These are phyloP conservation scores for Drosophila neonasuta DNA, from an alignment of 2,888 invertebrate species.

Conservation along the genomic window DNA sequence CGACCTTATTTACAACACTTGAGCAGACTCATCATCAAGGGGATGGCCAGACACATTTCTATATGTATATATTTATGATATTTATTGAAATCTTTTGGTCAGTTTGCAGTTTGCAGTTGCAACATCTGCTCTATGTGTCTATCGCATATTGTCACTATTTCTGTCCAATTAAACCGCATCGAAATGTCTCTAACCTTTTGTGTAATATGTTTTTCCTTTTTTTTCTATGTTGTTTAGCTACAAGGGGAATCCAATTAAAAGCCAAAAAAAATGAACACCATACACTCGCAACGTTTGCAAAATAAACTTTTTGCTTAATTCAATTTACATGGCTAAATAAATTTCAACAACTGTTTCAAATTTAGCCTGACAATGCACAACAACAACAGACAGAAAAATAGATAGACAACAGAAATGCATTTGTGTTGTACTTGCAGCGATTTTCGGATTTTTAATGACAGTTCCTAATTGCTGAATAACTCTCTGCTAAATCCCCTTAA, in stretches of 20 bases:
- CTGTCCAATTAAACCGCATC: slow-evolving; percentile 69
- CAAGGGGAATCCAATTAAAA: slow-evolving; percentile 50
- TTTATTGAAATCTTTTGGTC: slow-evolving; percentile 69
- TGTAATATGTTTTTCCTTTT: slow-evolving; percentile 12
- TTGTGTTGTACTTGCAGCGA: slow-evolving; percentile 10
- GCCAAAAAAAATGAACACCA: slow-evolving; percentile 2
- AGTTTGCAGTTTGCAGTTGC: slow-evolving; percentile 35
- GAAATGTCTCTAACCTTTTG: slow-evolving; percentile 50
- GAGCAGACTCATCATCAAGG: slow-evolving; percentile 7
- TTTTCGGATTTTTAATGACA: slow-evolving; percentile 24
- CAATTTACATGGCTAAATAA: slow-evolving; percentile 34
- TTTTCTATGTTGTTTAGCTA: slow-evolving; percentile 7
- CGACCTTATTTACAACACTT: slow-evolving; percentile 47
- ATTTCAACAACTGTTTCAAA: slow-evolving; percentile 38
- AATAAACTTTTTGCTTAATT: slow-evolving; percentile 38
- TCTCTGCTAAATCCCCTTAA: neutral
- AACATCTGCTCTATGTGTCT: slow-evolving; percentile 12
- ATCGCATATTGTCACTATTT: slow-evolving; percentile 46
- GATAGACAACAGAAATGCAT: slow-evolving; percentile 23
- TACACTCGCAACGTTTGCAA: slow-evolving; percentile 9
- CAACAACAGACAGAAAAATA: slow-evolving; percentile 9
- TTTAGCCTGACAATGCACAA: slow-evolving; percentile 15
- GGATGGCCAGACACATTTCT: neutral
- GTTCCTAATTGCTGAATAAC: slow-evolving; percentile 30
- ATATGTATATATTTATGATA: slow-evolving; percentile 19